These are phyloP conservation scores for Noctua fimbriata DNA, from an alignment of 2,888 invertebrate genomes.

Conservation along the genomic window DNA sequence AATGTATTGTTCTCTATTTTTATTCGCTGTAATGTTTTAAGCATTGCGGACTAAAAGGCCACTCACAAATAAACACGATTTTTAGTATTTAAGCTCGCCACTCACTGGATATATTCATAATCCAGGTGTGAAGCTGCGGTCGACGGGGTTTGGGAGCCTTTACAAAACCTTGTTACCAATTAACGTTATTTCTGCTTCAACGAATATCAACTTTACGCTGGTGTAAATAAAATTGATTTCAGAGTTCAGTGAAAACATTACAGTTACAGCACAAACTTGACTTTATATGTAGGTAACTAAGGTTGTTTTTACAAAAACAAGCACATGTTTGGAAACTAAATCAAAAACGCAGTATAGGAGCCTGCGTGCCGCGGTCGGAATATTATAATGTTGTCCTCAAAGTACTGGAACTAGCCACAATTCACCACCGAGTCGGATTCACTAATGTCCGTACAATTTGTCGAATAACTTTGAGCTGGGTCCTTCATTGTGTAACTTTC, in stretches of 20 bases:
- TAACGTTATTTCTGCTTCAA: neutral
- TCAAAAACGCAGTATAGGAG: neutral
- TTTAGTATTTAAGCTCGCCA: slow-evolving; percentile 2
- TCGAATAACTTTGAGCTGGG: slow-evolving; percentile 25
- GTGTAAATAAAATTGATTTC: neutral
- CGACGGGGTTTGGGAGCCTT: neutral
- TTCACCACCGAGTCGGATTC: slow-evolving; percentile 17
- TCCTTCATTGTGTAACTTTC: neutral
- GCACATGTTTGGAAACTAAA: neutral
- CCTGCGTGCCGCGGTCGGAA: slow-evolving; percentile 8
- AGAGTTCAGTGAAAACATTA: neutral
- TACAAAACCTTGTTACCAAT: neutral
- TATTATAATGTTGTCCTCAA: slow-evolving; percentile 22
- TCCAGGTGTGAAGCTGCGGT: slow-evolving; percentile 50
- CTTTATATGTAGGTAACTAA: neutral
- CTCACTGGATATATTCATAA: slow-evolving; percentile 36
- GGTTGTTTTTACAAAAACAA: neutral
- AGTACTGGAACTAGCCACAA: slow-evolving; percentile 24
- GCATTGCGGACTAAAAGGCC: neutral
- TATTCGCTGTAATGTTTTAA: neutral
- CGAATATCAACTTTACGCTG: neutral
- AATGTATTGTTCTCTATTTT: neutral
- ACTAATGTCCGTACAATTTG: slow-evolving; percentile 35
- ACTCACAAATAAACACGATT: slow-evolving; percentile 25
- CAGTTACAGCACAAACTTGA: neutral